A percentile compares a stretch with the other conserved stretches of the same genome.
phyloP scores from a whole-genome alignment of 2,797 vertebrate species.

The Scolopax bukidnonensis region DNA sequence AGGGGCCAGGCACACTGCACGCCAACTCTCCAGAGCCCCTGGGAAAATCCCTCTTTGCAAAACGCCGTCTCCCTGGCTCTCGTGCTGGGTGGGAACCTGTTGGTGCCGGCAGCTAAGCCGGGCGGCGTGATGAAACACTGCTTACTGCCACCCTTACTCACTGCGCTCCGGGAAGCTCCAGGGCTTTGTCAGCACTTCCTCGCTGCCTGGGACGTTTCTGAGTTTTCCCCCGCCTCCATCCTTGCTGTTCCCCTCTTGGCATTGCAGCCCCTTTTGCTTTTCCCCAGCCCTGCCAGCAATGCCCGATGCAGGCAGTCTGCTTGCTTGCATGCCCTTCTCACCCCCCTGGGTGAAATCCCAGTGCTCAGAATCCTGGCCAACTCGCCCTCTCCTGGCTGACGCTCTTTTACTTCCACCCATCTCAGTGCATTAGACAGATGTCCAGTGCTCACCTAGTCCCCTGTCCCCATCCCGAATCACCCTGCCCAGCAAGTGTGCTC shows the following conservation, averaged over 20 bases:
- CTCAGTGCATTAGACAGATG: neutral
- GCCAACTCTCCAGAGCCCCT: neutral
- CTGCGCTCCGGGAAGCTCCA: neutral
- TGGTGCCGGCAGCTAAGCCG: neutral
- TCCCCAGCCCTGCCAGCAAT: neutral
- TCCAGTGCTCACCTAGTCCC: neutral
- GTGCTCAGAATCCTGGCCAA: neutral
- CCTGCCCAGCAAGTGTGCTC: neutral
- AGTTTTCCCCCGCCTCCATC: neutral
- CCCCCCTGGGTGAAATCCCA: neutral
- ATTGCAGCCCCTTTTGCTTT: neutral
- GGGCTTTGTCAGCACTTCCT: conserved; percentile 35
- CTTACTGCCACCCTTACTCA: conserved; percentile 43
- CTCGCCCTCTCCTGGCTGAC: neutral
- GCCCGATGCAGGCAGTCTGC: neutral
- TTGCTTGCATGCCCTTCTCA: neutral
- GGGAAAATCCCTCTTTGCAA: conserved; percentile 31
- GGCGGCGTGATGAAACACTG: neutral
- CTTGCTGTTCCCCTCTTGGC: neutral
- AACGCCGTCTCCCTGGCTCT: neutral
- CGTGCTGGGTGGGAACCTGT: neutral
- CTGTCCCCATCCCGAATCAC: neutral
- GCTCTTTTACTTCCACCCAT: neutral
- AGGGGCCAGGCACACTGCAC: neutral
- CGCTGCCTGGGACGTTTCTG: neutral